Conservation (phyloP, 2,113 vertebrate species). For the Probosciger aterrimus region DNA sequence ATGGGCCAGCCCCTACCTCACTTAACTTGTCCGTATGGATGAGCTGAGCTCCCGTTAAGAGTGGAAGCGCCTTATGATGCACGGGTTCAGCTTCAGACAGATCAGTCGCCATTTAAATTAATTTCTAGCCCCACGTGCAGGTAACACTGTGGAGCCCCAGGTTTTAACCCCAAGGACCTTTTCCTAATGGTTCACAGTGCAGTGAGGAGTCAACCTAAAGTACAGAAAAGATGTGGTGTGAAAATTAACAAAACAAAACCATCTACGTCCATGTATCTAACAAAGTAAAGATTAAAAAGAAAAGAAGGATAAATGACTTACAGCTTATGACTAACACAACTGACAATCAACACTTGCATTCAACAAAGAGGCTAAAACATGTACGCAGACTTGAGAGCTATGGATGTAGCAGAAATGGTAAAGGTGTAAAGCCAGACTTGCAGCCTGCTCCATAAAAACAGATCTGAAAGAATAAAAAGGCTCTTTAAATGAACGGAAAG, state of each 20-base stretch:
- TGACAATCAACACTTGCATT: slow-evolving; percentile 36
- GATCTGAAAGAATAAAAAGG: slow-evolving; percentile 38
- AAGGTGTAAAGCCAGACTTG: slow-evolving; percentile 56
- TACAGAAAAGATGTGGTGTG: slow-evolving; percentile 80
- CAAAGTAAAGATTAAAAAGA: slow-evolving; percentile 36
- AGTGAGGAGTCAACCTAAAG: slow-evolving; percentile 79
- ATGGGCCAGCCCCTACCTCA: slow-evolving; percentile 79
- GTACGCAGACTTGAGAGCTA: slow-evolving; percentile 3
- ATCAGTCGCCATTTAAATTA: slow-evolving; percentile 81
- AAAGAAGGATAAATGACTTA: slow-evolving; percentile 43
- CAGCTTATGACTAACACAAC: slow-evolving; percentile 19
- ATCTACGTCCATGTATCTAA: slow-evolving; percentile 37
- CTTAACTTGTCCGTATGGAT: slow-evolving; percentile 81
- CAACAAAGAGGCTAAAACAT: slow-evolving; percentile 45
- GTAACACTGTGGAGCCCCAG: slow-evolving; percentile 77
- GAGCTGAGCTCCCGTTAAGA: slow-evolving; percentile 81
- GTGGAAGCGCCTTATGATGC: slow-evolving; percentile 80
- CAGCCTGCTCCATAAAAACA: slow-evolving; percentile 9
- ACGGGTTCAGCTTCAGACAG: slow-evolving; percentile 79
- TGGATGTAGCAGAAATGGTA: slow-evolving; percentile 34
- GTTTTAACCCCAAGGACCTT: slow-evolving; percentile 79
- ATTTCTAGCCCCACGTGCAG: slow-evolving; percentile 77
- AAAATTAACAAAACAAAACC: slow-evolving; percentile 73
- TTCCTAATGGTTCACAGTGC: slow-evolving; percentile 78
- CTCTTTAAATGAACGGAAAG: slow-evolving; percentile 23